Evolutionary conservation across 2,113 vertebrate genomes (phyloP), one percentile per base, ranked within the genome.

Genomic region (Hyperoodon ampullatus): DNA sequence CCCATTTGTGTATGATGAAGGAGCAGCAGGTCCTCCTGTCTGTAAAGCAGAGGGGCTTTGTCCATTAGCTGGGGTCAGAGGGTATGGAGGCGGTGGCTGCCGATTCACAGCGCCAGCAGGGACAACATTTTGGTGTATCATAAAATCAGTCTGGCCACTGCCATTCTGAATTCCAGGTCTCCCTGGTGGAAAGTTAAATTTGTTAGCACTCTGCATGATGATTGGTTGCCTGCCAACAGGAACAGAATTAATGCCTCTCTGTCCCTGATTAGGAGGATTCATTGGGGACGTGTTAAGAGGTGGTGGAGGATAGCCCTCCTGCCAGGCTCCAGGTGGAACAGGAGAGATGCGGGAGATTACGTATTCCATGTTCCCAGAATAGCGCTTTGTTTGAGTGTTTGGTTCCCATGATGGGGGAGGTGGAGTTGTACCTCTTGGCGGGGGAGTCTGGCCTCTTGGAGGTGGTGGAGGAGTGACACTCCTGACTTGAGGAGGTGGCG

Each of bases 341-440:
- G 99, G 99, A 65, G 99, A 99, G 98, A 99, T 99, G 65, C 99
- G 99, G 4, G 99, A 99, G 60, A 99, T 99, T 15, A 99, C 98
- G 13, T 99, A 99, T 61, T 99, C 99, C 99, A 99, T 99, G 98
- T 99, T 99, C 58, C 99, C 99, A 28, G 99, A 99, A 98, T 99
- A 99, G 44, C 99, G 99, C 97, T 99, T 99, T 44, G 99, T 99
- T 13, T 99, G 99, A 61, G 99, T 98, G 98, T 98, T 99, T 85
- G 98, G 97, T 96, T 99, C 99, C 99, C 99, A 99, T 19, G 99
- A 99, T 2, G 99, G 96, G 0, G 99, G 99, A 14, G 99, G 98
- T 33, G 99, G 99, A 89, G 99, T 99, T 39, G 99, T 98, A 8
- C 99, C 99, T 33, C 99, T 98, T 42, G 99, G 99, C 96, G 99